Conservation (phyloP, 1,140 invertebrate genomes). For the Phenacoccus solenopsis region DNA sequence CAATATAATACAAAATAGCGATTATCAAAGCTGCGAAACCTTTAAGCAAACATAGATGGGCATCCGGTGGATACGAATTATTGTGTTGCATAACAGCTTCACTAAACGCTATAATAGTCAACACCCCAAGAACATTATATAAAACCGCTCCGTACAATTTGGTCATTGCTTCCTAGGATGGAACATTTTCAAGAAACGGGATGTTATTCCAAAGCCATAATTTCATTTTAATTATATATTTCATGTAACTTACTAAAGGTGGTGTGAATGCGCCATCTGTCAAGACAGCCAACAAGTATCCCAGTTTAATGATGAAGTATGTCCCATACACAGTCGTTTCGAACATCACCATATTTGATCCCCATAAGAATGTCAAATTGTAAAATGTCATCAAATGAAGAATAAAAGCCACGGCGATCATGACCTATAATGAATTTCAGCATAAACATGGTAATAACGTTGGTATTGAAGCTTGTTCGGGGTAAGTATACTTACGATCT, state of each 20-base stretch:
- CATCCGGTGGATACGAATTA: too few relatives aligned
- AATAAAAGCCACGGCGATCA: not conserved
- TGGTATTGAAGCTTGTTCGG: not conserved
- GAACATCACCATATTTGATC: not conserved
- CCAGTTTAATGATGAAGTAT: not conserved
- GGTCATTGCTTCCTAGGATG: slow-evolving; percentile 1
- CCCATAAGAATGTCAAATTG: not conserved
- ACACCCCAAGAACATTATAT: not conserved
- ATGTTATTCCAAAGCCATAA: not conserved
- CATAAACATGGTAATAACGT: not conserved
- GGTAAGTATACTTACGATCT: not conserved
- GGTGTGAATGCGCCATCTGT: not conserved
- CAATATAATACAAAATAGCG: too few relatives aligned
- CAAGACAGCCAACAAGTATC: not conserved
- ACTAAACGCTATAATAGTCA: not conserved
- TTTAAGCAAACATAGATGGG: too few relatives aligned
- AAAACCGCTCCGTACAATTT: not conserved
- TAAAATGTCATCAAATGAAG: not conserved
- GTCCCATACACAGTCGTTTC: not conserved
- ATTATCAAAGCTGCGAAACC: too few relatives aligned
- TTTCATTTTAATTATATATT: not conserved
- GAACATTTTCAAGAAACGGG: not conserved
- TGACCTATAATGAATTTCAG: not conserved
- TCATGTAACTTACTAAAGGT: not conserved
- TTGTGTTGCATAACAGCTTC: too few relatives aligned